A percentile compares a stretch with the other conserved stretches of the same genome.
These are phyloP conservation scores for Anhinga anhinga DNA, from an alignment of 2,113 vertebrate genomes.

Conservation along the genomic window DNA sequence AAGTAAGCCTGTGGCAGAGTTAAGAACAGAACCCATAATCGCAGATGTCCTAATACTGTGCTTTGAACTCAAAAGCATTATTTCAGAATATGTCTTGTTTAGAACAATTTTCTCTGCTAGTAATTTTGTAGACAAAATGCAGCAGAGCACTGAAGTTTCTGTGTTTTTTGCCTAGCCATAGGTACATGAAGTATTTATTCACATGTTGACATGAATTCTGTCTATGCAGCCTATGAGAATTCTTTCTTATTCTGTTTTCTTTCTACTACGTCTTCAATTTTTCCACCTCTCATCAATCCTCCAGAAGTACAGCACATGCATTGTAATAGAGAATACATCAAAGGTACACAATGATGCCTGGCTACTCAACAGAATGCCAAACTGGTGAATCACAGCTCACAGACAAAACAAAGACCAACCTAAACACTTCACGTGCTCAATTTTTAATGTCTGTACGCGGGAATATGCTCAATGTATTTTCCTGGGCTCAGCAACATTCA, in stretches of 20 bases:
- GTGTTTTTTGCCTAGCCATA: not conserved
- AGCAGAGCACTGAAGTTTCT: conserved; percentile 8
- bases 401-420: conserved; percentile 26
- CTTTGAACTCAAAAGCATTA: not conserved
- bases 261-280: conserved; percentile 34
- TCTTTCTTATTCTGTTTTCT: conserved; percentile 51
- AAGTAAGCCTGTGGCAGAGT: not conserved
- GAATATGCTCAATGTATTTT: not conserved
- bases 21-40: not conserved
- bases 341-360: conserved; percentile 37
- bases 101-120: not conserved
- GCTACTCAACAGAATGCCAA: conserved; percentile 55
- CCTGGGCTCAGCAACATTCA: not conserved
- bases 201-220: conserved; percentile 46
- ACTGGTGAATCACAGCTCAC: conserved; percentile 23
- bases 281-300: conserved; percentile 58
- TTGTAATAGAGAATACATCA: conserved; percentile 61
- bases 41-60: not conserved
- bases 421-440: not conserved
- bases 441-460: not conserved
- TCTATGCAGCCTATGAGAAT: conserved; percentile 38
- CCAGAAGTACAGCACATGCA: conserved; percentile 38
- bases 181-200: conserved; percentile 56
- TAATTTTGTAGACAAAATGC: conserved; percentile 12
- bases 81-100: not conserved